These are phyloP conservation scores for Ischnus inquisitorius DNA, from an alignment of 2,888 invertebrate species.

Conservation along the genomic window DNA sequence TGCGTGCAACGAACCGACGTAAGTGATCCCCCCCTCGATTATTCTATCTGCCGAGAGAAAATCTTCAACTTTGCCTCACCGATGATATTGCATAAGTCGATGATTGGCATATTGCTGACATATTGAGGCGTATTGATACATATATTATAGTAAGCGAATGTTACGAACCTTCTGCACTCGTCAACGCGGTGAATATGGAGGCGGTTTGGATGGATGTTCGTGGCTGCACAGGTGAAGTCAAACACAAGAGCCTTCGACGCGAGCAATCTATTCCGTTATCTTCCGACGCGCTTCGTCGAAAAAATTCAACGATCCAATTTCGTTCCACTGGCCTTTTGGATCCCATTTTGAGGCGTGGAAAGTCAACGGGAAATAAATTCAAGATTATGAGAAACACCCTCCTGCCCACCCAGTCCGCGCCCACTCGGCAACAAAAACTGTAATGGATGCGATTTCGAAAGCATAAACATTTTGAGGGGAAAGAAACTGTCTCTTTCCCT, in stretches of 20 bases:
- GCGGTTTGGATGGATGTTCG: not conserved
- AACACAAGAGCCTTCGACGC: not conserved
- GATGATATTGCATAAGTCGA: conserved; percentile 62
- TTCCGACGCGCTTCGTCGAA: not conserved
- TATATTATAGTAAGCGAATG: conserved; percentile 47
- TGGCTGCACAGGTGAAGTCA: conserved; percentile 25
- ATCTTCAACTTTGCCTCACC: conserved; percentile 38
- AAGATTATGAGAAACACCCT: too few relatives aligned
- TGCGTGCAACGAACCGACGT: conserved; percentile 49
- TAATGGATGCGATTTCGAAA: too few relatives aligned
- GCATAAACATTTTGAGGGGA: too few relatives aligned
- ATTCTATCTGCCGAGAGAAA: conserved; percentile 40
- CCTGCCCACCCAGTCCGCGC: too few relatives aligned
- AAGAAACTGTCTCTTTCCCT: too few relatives aligned
- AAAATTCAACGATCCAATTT: not conserved
- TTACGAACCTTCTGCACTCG: conserved; percentile 42
- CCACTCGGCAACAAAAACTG: too few relatives aligned
- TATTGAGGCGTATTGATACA: conserved; percentile 65
- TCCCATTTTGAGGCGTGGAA: too few relatives aligned
- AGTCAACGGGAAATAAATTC: too few relatives aligned
- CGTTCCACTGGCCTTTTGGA: not conserved
- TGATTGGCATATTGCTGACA: conserved; percentile 69
- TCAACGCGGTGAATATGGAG: conserved; percentile 11
- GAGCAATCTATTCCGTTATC: not conserved
- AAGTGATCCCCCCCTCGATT: conserved; percentile 58